Conservation (phyloP, 2,888 invertebrate genomes). For the Odontocerum albicorne region DNA sequence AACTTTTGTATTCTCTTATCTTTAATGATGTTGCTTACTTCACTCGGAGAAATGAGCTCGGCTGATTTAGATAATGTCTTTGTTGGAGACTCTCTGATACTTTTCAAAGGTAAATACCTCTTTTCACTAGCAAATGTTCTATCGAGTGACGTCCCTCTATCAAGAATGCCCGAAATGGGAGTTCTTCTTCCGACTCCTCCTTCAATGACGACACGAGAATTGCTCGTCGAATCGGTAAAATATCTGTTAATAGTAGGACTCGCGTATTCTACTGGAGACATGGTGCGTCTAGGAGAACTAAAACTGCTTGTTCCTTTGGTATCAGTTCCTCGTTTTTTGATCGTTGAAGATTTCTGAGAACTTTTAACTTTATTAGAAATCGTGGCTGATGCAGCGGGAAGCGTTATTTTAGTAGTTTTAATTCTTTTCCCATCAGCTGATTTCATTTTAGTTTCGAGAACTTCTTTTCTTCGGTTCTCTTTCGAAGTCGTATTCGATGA, state of each 20-base stretch:
- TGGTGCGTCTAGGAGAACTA: conserved; percentile 50
- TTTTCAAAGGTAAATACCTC: conserved; percentile 43
- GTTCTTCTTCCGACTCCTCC: conserved; percentile 55
- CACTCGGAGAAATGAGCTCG: conserved; percentile 60
- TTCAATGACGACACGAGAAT: conserved; percentile 48
- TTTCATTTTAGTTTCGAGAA: conserved; percentile 38
- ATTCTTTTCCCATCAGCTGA: conserved; percentile 42
- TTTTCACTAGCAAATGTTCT: conserved; percentile 59
- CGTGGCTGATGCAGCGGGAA: conserved; percentile 52
- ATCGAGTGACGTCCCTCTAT: conserved; percentile 58
- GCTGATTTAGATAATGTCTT: conserved; percentile 44
- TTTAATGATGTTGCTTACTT: conserved; percentile 56
- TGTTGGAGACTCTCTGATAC: conserved; percentile 29
- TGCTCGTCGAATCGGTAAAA: conserved; percentile 38
- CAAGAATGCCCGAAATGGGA: conserved; percentile 54
- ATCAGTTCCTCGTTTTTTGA: conserved; percentile 38
- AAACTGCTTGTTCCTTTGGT: conserved; percentile 52
- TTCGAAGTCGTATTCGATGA: conserved; percentile 42
- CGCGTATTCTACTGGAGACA: conserved; percentile 51
- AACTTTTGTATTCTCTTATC: conserved; percentile 41
- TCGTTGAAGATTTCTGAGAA: conserved; percentile 32
- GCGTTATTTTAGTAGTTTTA: conserved; percentile 43
- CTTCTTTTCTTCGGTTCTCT: conserved; percentile 31
- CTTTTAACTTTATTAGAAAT: conserved; percentile 49
- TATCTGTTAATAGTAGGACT: conserved; percentile 44